Base-by-base conservation (phyloP, 2,888 invertebrate genomes). In the Troides aeacus region DNA sequence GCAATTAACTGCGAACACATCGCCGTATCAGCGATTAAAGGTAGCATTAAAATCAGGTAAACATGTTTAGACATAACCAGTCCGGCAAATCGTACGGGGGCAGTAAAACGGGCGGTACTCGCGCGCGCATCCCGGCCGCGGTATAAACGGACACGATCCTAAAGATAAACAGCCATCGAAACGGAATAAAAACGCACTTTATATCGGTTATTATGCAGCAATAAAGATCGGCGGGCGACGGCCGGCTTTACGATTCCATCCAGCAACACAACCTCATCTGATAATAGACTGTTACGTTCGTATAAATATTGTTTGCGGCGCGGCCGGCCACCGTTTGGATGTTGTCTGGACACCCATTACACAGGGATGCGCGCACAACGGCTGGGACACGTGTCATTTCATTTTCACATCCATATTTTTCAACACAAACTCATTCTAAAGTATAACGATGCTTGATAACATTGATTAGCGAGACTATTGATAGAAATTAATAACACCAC, bases 161-260 rank as follows among this genome's bases (percentile, higher is more conserved):
- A 72, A 81, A 85, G 90, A 89, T 89, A 89, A 89, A 89, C 88
- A 87, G 78, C 42, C 83, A 87, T 87, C 85, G 82, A 84, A 85
- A 80, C 83, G 79, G 80, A 84, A 86, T 87, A 86, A 88, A 87
- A 86, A 80, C 80, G 84, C 84, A 85, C 88, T 85, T 86, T 82
- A 84, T 84, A 80, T 81, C 83, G 80, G 88, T 88, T 89, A 92
- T 89, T 87, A 89, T 85, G 81, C 80, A 81, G 78, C 85, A 87
- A 88, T 91, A 91, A 91, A 88, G 81, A 79, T 79, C 74, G 69
- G 64, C 68, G 63, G 53, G 30, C 62, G 53, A 64, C 68, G 75
- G 73, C 71, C 73, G 76, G 73, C 75, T 84, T 84, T 83, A 81
- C 76, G 79, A 77, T 71, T 72, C 46, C 70, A 71, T 72, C 74